Percentiles rank a stretch among this genome's conserved stretches.
Conservation (phyloP, 2,888 invertebrate genomes). For the Melieria omissa region DNA sequence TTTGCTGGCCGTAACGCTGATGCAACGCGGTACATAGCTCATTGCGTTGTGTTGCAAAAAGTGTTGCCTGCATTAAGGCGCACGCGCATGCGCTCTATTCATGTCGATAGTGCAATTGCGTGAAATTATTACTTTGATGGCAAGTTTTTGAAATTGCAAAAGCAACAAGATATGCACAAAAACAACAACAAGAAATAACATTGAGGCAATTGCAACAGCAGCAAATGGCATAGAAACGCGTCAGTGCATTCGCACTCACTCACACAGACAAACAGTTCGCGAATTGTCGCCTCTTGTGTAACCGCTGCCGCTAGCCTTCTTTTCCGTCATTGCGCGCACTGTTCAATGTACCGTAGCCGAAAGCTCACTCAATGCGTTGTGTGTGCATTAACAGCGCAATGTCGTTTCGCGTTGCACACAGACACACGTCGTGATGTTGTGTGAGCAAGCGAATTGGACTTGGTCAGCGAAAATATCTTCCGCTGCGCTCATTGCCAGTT, state of each 20-base stretch:
- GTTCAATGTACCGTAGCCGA: neutral
- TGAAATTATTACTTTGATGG: conserved; percentile 1
- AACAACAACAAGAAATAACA: neutral
- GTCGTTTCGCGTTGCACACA: neutral
- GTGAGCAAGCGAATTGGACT: neutral
- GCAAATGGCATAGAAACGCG: too few relatives aligned
- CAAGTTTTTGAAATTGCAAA: neutral
- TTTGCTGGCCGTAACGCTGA: too few relatives aligned
- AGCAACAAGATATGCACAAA: neutral
- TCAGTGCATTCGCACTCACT: too few relatives aligned
- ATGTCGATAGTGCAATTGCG: neutral
- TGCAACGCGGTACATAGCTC: too few relatives aligned
- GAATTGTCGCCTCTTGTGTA: too few relatives aligned
- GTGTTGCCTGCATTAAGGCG: neutral
- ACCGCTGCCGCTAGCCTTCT: too few relatives aligned
- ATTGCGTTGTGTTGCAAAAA: neutral
- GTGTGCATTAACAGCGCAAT: neutral
- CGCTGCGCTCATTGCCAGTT: too few relatives aligned
- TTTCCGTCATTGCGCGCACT: neutral
- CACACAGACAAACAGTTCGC: too few relatives aligned
- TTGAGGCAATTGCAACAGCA: too few relatives aligned
- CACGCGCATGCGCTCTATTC: neutral
- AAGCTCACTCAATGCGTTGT: neutral
- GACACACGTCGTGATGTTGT: neutral
- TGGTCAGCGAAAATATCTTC: neutral